These are phyloP conservation scores for Synchiropus splendidus DNA, from an alignment of 2,113 vertebrate genomes.

Conservation along the genomic window DNA sequence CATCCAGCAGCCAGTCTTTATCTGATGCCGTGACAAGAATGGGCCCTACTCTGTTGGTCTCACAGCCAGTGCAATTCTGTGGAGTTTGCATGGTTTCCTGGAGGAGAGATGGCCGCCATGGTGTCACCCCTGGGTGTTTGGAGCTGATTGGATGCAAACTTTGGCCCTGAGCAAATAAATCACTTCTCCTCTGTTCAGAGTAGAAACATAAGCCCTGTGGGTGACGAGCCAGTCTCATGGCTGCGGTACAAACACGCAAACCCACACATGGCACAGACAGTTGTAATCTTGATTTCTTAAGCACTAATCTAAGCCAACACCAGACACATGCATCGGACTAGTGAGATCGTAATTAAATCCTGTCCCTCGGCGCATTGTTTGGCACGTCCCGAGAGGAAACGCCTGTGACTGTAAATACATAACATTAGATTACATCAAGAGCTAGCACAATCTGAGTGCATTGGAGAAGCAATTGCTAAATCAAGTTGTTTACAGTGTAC, in stretches of 20 bases:
- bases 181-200: slow-evolving; percentile 45
- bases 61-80: slow-evolving; percentile 58
- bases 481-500: no score
- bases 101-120: slow-evolving; percentile 52
- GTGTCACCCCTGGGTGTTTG: slow-evolving; percentile 51
- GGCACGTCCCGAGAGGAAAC: slow-evolving; percentile 55
- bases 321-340: slow-evolving; percentile 55
- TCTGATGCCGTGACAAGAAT: slow-evolving; percentile 62
- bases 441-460: no score
- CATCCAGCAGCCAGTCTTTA: slow-evolving; percentile 57
- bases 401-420: slow-evolving; percentile 52
- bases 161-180: slow-evolving; percentile 54
- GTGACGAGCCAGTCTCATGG: slow-evolving; percentile 45
- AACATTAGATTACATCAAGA: slow-evolving; percentile 8
- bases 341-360: slow-evolving; percentile 71
- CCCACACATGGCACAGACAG: slow-evolving; percentile 53
- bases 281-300: slow-evolving; percentile 64
- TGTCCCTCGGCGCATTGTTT: slow-evolving; percentile 63
- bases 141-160: slow-evolving; percentile 54
- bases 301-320: slow-evolving; percentile 67
- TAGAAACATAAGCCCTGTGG: slow-evolving; percentile 54
- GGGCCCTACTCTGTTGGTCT: slow-evolving; percentile 53
- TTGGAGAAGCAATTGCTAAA: no score
- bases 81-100: slow-evolving; percentile 56
- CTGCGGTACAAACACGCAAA: slow-evolving; percentile 13